Evolutionary conservation across 2,113 vertebrate genomes (phyloP).

Genomic region (Calidris pygmaea): DNA sequence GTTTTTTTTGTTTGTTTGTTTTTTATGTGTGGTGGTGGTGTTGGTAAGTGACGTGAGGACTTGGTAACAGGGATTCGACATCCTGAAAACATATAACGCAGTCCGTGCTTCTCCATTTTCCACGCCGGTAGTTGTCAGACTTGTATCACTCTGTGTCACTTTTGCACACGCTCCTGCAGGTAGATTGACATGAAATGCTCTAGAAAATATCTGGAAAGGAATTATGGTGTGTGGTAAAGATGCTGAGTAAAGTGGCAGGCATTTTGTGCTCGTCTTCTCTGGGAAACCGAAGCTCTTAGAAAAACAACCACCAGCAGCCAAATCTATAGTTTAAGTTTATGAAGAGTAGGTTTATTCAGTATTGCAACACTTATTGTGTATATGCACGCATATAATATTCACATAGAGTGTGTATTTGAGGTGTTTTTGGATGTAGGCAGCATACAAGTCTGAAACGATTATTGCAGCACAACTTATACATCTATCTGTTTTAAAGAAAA

Average conservation of each 20-base stretch:
- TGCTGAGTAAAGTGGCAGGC: conserved; percentile 64
- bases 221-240: conserved; percentile 69
- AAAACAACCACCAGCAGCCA: not conserved
- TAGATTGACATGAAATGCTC: conserved; percentile 74
- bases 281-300: not conserved
- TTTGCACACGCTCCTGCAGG: conserved; percentile 77
- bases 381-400: not conserved
- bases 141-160: conserved; percentile 73
- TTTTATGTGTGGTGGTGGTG: too few relatives aligned
- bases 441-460: not conserved
- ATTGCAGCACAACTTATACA: not conserved
- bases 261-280: conserved; percentile 59
- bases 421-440: not conserved
- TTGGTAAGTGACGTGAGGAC: not conserved
- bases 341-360: not conserved
- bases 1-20: too few relatives aligned
- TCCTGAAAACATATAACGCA: conserved; percentile 22
- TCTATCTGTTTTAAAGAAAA: not conserved
- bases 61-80: not conserved
- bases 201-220: conserved; percentile 74
- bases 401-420: not conserved
- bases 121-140: conserved; percentile 64
- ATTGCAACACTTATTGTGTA: not conserved
- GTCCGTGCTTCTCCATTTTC: conserved; percentile 59
- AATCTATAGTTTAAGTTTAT: not conserved